phyloP scores from a whole-genome alignment of 2,888 invertebrate species.

The Uloborus plumipes region DNA sequence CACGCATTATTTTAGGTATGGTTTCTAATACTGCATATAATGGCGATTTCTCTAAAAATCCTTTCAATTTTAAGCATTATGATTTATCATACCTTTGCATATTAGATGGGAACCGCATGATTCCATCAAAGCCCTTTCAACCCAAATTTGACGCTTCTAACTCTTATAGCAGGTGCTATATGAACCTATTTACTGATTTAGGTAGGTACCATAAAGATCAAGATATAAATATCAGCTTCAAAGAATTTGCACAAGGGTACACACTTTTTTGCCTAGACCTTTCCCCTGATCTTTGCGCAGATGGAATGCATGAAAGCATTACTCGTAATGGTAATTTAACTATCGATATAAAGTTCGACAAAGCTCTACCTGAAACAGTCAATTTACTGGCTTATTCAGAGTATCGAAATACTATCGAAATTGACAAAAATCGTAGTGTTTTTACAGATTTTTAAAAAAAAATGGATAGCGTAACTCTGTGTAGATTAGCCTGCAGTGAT shows the following conservation, averaged over 20 bases:
- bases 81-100: constrained; percentile 16
- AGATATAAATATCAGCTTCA: constrained; percentile 22
- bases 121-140: constrained; percentile 15
- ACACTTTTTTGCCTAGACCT: constrained; percentile 12
- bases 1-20: constrained; percentile 5
- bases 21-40: constrained; percentile 30
- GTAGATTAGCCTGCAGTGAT: no score
- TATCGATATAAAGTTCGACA: constrained; percentile 28
- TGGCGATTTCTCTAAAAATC: constrained; percentile 13
- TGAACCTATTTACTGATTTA: constrained; percentile 35
- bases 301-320: constrained; percentile 5
- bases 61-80: constrained; percentile 31
- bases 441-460: constrained; percentile 30
- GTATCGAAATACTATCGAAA: constrained; percentile 23
- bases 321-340: constrained; percentile 21
- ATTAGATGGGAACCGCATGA: constrained; percentile 15
- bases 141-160: constrained; percentile 5
- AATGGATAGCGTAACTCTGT: no score
- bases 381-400: background rate
- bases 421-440: constrained; percentile 31
- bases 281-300: constrained; percentile 13
- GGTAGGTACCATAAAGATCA: constrained; percentile 22
- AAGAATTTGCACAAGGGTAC: constrained; percentile 16
- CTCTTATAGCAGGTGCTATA: constrained; percentile 29
- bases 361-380: constrained; percentile 13